Evolutionary conservation across 2,797 vertebrate genomes (phyloP).

Genomic region (Microtus californicus): DNA sequence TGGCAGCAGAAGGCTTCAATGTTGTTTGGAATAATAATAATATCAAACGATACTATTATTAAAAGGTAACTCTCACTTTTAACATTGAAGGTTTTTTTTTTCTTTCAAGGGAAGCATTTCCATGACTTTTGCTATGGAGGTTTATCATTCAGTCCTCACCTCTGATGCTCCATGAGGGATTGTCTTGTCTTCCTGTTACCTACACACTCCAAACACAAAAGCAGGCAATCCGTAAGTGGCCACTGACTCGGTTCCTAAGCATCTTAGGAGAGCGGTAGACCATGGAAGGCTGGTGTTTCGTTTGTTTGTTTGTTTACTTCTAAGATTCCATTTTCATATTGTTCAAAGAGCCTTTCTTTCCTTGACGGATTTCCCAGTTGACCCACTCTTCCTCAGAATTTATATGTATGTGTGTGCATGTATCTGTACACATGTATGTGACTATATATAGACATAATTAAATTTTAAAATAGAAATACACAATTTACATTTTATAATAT

Average conservation of each 20-base stretch:
- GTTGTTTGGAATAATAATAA: slow-evolving; percentile 57
- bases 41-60: slow-evolving; percentile 54
- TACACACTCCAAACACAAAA: slow-evolving; percentile 52
- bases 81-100: slow-evolving; percentile 55
- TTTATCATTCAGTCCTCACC: slow-evolving; percentile 52
- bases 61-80: slow-evolving; percentile 72
- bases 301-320: slow-evolving; percentile 44
- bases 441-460: not conserved
- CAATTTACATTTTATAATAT: slow-evolving; percentile 65
- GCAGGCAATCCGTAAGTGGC: slow-evolving; percentile 49
- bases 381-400: slow-evolving; percentile 48
- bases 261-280: slow-evolving; percentile 57
- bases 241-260: slow-evolving; percentile 30
- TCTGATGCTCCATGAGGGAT: slow-evolving; percentile 56
- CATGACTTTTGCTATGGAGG: slow-evolving; percentile 59
- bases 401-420: not conserved
- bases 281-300: slow-evolving; percentile 38
- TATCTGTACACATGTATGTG: not conserved
- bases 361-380: slow-evolving; percentile 49
- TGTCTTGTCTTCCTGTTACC: slow-evolving; percentile 60
- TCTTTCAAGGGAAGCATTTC: slow-evolving; percentile 56
- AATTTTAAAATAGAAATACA: slow-evolving; percentile 58
- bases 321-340: slow-evolving; percentile 66
- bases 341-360: slow-evolving; percentile 52
- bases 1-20: slow-evolving; percentile 73